Evolutionary conservation across 2,888 invertebrate genomes (phyloP).

Genomic region (Eurois occulta): DNA sequence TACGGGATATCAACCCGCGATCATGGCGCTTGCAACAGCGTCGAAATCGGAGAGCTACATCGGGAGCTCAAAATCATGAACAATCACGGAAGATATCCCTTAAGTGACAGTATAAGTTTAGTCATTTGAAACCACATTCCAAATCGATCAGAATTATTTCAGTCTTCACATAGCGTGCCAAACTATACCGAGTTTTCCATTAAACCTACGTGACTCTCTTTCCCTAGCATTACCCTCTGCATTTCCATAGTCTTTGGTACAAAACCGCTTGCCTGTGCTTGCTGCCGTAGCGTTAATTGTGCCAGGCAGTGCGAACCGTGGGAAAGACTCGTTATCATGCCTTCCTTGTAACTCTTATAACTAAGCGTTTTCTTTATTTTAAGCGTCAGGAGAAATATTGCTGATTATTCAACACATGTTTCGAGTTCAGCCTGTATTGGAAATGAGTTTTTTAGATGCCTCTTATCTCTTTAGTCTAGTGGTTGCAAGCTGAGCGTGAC

Average conservation of each 20-base stretch:
- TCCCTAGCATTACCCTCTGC: neutral
- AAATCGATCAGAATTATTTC: neutral
- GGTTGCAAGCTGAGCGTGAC: neutral
- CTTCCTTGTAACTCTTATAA: slow-evolving; percentile 53
- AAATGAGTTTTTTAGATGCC: neutral
- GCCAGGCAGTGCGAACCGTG: slow-evolving; percentile 72
- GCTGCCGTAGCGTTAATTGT: slow-evolving; percentile 48
- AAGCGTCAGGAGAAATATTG: slow-evolving; percentile 9
- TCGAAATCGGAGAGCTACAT: too few relatives aligned
- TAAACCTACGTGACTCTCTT: neutral
- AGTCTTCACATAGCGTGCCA: neutral
- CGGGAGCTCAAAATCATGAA: too few relatives aligned
- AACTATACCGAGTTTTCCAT: neutral
- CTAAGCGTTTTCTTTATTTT: slow-evolving; percentile 45
- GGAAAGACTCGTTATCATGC: slow-evolving; percentile 64
- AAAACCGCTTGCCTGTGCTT: slow-evolving; percentile 56
- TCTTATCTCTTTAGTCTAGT: neutral
- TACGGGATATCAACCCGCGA: too few relatives aligned
- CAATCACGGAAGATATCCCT: too few relatives aligned
- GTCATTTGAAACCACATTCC: too few relatives aligned
- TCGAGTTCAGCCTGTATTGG: neutral
- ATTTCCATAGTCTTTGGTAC: slow-evolving; percentile 51
- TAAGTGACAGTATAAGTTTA: too few relatives aligned
- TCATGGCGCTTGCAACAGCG: too few relatives aligned
- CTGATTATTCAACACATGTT: slow-evolving; percentile 4